Base-by-base conservation (phyloP, 2,797 vertebrate species). In the Adelosebastes latens region DNA sequence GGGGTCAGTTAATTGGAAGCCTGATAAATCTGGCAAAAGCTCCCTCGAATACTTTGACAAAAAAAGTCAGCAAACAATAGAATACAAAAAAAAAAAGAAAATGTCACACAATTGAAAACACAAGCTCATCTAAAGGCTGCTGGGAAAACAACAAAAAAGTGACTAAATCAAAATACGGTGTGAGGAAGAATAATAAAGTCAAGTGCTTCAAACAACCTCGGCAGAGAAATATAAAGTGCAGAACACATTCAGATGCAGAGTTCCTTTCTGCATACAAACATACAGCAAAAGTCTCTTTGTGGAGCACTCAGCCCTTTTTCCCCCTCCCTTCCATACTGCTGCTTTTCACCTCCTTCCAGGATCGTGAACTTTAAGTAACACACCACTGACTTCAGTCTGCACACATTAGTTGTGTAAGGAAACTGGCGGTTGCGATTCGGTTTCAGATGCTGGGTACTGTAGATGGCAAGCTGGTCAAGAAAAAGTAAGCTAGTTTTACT, bases 191-290 rank as follows among this genome's bases (percentile, higher is more conserved):
- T 16, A 25, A 65, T 68, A 69, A 69, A 72, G 42, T 80, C 20
- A 75, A 78, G 71, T 83, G 71, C 61, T 87, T 88, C 14, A 72
- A 75, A 88, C 25, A 5, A 16, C 69, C 53, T 73, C 1, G 1
- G 11, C 72, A 67, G 46, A 96, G n/a, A 94, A 96, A 95, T 97
- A 96, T 98, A 99, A 99, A 98, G 98, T 99, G 97, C 97, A 97
- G 95, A 93, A 97, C 95, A 96, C 95, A 96, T 96, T 96, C 96
- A 96, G 94, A 92, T 91, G 94, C 96, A 94, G 94, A 87, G 60
- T 63, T 87, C 29, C 6, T 31, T 90, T 87, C 87, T 82, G 81
- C 85, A 82, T 77, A 89, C 71, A 96, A 95, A 89, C 93, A 94
- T 91, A 96, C 64, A 82, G 70, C 62, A 61, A 94, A 94, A 95